A percentile compares a stretch with the other conserved stretches of the same genome.
Conservation (phyloP, 2,113 vertebrate genomes). For the Chinchilla lanigera region DNA sequence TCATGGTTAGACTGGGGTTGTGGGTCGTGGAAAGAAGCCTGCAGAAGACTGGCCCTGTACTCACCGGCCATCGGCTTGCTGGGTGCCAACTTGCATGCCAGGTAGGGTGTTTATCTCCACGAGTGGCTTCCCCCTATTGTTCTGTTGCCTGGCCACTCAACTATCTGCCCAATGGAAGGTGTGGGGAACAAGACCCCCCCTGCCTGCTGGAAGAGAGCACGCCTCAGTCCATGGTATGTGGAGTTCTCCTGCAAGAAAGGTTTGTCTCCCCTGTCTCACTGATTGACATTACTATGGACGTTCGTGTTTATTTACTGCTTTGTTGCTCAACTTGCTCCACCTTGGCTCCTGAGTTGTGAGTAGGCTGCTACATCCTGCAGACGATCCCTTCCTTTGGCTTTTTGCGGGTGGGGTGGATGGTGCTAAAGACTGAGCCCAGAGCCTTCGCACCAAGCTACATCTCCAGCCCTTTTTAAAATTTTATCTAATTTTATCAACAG, state of each 20-base stretch:
- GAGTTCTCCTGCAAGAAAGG: background rate
- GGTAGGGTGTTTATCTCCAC: background rate
- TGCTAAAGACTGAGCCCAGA: background rate
- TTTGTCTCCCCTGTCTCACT: background rate
- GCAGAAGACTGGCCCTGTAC: too few species aligned
- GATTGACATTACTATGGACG: background rate
- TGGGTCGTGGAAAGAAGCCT: background rate
- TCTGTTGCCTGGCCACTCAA: background rate
- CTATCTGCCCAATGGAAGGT: background rate
- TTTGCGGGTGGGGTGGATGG: background rate
- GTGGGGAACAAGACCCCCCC: background rate
- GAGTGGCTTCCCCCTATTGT: background rate
- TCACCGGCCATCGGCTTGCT: background rate
- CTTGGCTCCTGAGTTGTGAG: background rate
- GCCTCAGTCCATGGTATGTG: background rate
- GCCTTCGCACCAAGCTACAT: background rate
- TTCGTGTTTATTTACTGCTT: background rate
- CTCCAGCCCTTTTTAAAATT: background rate
- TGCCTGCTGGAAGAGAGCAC: background rate
- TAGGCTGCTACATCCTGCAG: background rate
- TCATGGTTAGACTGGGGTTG: background rate
- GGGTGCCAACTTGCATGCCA: background rate
- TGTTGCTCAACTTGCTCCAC: background rate
- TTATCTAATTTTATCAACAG: too few species aligned
- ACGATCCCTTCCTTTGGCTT: background rate